phyloP scores from a whole-genome alignment of 2,113 vertebrate genomes.

The Sakesphorus luctuosus region DNA sequence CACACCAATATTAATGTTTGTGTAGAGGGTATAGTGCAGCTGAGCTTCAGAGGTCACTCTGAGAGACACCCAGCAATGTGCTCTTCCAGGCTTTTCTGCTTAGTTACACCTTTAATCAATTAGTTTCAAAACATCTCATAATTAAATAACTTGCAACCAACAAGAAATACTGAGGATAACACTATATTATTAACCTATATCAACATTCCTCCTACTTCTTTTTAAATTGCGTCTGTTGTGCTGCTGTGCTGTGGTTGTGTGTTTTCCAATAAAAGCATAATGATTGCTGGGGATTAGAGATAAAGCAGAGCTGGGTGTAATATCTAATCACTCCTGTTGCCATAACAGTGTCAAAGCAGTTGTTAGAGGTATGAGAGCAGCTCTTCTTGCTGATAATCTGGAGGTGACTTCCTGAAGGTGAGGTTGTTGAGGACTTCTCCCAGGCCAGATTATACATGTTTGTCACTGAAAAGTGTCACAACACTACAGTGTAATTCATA shows the following conservation, averaged over 20 bases:
- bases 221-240: neutral
- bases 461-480: neutral
- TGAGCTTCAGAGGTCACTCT: neutral
- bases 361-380: neutral
- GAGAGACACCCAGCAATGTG: neutral
- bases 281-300: conserved; percentile 9
- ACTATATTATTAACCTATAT: neutral
- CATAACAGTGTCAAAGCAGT: conserved; percentile 26
- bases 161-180: neutral
- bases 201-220: neutral
- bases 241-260: neutral
- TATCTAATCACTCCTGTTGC: conserved; percentile 26
- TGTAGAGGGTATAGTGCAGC: neutral
- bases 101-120: conserved; percentile 11
- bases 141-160: neutral
- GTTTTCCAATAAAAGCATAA: neutral
- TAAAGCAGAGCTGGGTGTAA: neutral
- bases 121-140: neutral
- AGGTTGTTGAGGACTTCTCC: neutral
- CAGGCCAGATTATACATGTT: neutral
- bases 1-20: neutral
- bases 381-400: conserved; percentile 7
- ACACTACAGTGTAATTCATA: neutral
- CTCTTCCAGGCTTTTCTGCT: neutral
- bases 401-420: conserved; percentile 25